Percentiles rank a stretch among this genome's conserved stretches.
Conservation (phyloP, 2,888 invertebrate species). For the Nudaria mundana region DNA sequence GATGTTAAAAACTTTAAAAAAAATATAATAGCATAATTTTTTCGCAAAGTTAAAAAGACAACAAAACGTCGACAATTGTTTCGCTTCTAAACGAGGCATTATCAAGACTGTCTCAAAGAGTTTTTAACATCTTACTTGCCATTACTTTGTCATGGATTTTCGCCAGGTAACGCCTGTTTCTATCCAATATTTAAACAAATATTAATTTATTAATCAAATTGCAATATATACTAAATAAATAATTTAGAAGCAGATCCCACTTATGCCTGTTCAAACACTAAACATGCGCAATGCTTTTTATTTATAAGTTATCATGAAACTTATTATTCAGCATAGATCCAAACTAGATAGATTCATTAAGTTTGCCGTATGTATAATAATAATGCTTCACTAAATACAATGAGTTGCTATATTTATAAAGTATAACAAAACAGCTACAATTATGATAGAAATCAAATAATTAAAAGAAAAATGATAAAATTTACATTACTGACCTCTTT, state of each 20-base stretch:
- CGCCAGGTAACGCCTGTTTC: too few species aligned
- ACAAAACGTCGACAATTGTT: too few species aligned
- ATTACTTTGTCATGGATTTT: too few species aligned
- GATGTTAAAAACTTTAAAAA: too few species aligned
- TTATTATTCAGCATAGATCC: background rate
- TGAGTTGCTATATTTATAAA: background rate
- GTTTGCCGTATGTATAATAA: background rate
- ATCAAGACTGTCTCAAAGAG: too few species aligned
- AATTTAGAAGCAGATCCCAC: conserved; percentile 1
- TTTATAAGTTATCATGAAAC: background rate
- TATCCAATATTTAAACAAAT: too few species aligned
- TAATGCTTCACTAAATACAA: conserved; percentile 7
- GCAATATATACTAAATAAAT: background rate
- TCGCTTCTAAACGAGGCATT: too few species aligned
- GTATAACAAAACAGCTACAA: conserved; percentile 4
- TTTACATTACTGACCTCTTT: conserved; percentile 62
- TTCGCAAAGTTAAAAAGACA: too few species aligned
- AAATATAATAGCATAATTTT: too few species aligned
- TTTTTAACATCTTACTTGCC: too few species aligned
- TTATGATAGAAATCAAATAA: background rate
- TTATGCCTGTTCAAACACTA: background rate
- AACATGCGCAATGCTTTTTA: background rate
- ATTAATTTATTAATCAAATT: too few species aligned
- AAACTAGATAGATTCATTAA: too few species aligned
- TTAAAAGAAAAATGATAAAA: background rate